Conservation (phyloP, 2,888 invertebrate species). For the Drosophila mimica region DNA sequence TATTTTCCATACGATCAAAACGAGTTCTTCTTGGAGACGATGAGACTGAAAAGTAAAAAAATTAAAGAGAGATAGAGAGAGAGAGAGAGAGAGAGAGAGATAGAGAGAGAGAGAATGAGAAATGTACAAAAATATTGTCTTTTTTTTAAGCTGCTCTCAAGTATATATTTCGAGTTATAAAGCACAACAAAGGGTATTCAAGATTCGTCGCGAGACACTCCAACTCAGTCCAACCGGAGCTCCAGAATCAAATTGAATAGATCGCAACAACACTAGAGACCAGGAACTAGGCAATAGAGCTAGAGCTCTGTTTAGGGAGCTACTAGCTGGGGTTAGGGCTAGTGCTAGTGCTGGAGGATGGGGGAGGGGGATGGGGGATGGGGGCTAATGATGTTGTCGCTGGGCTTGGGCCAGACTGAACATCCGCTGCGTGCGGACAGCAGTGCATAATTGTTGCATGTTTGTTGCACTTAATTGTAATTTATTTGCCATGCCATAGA, state of each 20-base stretch:
- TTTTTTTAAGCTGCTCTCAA: background rate
- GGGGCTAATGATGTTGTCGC: conserved; percentile 68
- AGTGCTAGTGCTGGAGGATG: background rate
- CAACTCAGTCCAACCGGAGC: conserved; percentile 1
- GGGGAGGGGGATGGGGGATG: conserved; percentile 7
- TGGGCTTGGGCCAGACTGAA: conserved; percentile 44
- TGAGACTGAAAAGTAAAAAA: background rate
- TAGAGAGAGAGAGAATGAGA: background rate
- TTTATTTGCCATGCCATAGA: conserved; percentile 69
- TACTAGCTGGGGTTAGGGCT: background rate
- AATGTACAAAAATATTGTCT: too few species aligned
- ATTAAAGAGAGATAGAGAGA: background rate
- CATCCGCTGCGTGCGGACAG: conserved; percentile 63
- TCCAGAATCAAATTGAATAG: conserved; percentile 35
- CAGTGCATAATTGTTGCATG: conserved; percentile 70
- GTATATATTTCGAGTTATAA: background rate
- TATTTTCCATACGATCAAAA: conserved; percentile 6
- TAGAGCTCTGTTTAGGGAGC: conserved; percentile 15
- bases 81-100: background rate
- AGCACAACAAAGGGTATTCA: background rate
- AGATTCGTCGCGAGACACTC: background rate
- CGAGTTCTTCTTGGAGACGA: background rate
- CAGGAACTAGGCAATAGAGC: conserved; percentile 20
- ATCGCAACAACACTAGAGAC: conserved; percentile 5
- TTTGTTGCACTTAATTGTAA: conserved; percentile 77